phyloP scores from a whole-genome alignment of 1,140 invertebrate species.

The Zeugodacus cucurbitae region DNA sequence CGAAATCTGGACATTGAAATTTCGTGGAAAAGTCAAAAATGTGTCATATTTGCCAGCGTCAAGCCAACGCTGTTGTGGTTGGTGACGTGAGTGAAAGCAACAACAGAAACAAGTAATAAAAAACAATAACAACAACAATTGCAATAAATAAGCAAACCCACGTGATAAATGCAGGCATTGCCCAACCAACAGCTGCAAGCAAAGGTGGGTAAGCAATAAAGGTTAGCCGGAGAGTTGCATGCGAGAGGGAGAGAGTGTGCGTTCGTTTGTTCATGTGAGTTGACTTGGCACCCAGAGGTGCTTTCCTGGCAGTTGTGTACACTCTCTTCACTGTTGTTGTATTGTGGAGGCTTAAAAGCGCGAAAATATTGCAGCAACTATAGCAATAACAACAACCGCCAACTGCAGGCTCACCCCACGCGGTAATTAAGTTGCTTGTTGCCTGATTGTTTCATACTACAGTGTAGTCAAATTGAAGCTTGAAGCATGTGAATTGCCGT shows the following conservation, averaged over 20 bases:
- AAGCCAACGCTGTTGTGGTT: not conserved
- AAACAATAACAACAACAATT: not conserved
- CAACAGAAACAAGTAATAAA: not conserved
- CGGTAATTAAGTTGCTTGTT: constrained; percentile 9
- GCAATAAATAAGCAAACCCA: not conserved
- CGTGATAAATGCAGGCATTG: not conserved
- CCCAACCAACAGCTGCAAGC: not conserved
- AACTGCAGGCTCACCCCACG: not conserved
- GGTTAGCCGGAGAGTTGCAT: not conserved
- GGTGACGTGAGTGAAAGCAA: not conserved
- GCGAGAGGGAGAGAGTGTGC: not conserved
- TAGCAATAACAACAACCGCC: not conserved
- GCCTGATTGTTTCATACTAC: not conserved
- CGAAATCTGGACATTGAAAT: not conserved
- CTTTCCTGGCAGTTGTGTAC: not conserved
- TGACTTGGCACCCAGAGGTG: not conserved
- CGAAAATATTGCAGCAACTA: not conserved
- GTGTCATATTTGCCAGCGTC: not conserved
- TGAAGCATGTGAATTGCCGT: not conserved
- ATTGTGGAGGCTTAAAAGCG: not conserved
- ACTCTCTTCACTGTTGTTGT: not conserved
- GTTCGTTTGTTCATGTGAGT: not conserved
- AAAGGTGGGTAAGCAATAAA: not conserved
- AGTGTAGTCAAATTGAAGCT: not conserved
- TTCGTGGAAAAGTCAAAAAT: not conserved